Evolutionary conservation across 2,797 vertebrate genomes (phyloP), one percentile per base, ranked within the genome.

Genomic region (Ctenosaura bakeri): DNA sequence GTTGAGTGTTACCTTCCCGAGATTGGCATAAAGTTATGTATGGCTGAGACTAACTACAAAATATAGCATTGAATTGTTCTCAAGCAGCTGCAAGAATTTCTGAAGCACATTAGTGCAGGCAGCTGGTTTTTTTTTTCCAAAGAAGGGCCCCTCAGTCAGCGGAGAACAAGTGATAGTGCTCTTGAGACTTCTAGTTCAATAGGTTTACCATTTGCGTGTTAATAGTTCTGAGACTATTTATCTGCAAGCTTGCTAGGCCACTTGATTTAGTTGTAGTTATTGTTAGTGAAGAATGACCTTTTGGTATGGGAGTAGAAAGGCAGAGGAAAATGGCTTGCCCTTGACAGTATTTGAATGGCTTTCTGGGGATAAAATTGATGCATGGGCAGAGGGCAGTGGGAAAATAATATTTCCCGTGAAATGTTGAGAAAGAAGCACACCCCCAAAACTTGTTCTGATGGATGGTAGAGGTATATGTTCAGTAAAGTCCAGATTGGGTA

Each of bases 351-450:
- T 78, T 35, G 20, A 54, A 64, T 46, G 56, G 6, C 26, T 87
- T 50, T 87, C 35, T 87, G 85, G 73, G 22, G 18, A n/a, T 22
- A 64, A 10, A 73, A 42, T 76, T 59, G 52, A 86, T 86, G 71
- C 20, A 87, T 87, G 26, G 24, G 35, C 3, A 62, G 74, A 78
- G 16, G 54, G 71, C 71, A 42, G 26, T 42, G 52, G 32, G 26
- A 77, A 64, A 77, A 77, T 62, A 78, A 62, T 86, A 22, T 78
- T 87, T 78, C 74, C 85, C 73, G 77, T 77, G 85, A 52, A 32
- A 73, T 46, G 22, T 24, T 85, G 54, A 71, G 35, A 56, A n/a
- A 87, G 74, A 87, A 46, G 64, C 1, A 46, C 9, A 38, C 24
- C 77, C 22, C 29, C 46, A 24, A 46, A 74, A 64, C 54, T 32